Base-by-base conservation (phyloP, 2,797 vertebrate species). In the Vultur gryphus region DNA sequence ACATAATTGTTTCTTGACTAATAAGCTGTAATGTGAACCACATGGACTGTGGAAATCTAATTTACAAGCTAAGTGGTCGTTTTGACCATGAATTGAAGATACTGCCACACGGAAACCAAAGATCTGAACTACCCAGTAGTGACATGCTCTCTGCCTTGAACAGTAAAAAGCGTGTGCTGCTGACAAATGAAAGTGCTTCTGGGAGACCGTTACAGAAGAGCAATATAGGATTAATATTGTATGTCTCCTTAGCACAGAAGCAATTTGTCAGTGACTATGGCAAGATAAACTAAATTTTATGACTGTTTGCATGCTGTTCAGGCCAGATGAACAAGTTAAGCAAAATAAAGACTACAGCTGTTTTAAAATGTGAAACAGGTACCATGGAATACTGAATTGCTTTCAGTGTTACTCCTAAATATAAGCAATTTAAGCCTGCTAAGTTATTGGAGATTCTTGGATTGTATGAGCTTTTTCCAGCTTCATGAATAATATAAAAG, bases 1-100 rank as follows among this genome's bases (percentile, higher is more conserved):
- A 84, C 57, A 84, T 78, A 67, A 92, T 84, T 90, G 44, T 95
- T 90, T 88, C 77, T 78, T 86, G 65, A 81, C 65, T 95, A 94
- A 95, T 52, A 86, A 89, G 54, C 41, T 81, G 33, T 75, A 81
- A 78, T 57, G 25, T 23, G 44, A 92, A 75, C 73, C 26, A 19
- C 77, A 78, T 15, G 49, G 77, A 61, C 80, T 65, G 28, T 48
- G 44, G 70, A 84, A 94, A 89, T 87, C 73, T 84, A 89, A 93
- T 87, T 89, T 96, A 86, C 77, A 84, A 86, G 49, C 26, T 67
- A 84, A 90, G 44, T 41, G 35, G 52, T 85, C 23, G 1, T 61
- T 89, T 62, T 86, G 80, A 73, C n/a, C 54, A 43, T 64, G 49
- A 84, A 31, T 52, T 71, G 77, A 89, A 75, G 41, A 76, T 26